Evolutionary conservation across 2,113 vertebrate genomes (phyloP).

Genomic region (Cheilinus undulatus): DNA sequence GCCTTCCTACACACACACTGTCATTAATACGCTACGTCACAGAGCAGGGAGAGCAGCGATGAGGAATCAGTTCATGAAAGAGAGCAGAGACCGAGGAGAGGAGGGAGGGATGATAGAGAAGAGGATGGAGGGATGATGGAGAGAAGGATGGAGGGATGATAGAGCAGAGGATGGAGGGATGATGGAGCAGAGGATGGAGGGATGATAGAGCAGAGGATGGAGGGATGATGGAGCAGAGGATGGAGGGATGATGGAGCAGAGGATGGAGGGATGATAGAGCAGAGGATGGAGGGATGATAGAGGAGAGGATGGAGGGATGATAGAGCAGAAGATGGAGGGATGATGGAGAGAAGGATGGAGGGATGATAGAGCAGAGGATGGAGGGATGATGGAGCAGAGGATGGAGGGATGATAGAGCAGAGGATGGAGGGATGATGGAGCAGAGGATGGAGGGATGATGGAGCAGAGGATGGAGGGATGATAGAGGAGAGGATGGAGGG

Average conservation of each 20-base stretch:
- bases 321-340: too few species aligned
- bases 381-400: too few species aligned
- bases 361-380: slow-evolving; percentile 21
- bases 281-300: slow-evolving; percentile 46
- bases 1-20: slow-evolving; percentile 44
- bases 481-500: too few species aligned
- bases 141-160: slow-evolving; percentile 14
- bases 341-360: slow-evolving; percentile 43
- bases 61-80: too few species aligned
- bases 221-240: too few species aligned
- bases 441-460: too few species aligned
- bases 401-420: too few species aligned
- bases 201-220: slow-evolving; percentile 24
- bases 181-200: slow-evolving; percentile 41
- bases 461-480: too few species aligned
- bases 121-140: slow-evolving; percentile 44
- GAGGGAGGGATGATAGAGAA: slow-evolving; percentile 65
- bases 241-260: too few species aligned
- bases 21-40: slow-evolving; percentile 78
- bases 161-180: too few species aligned
- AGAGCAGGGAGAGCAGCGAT: slow-evolving; percentile 73
- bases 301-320: slow-evolving; percentile 18
- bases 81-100: slow-evolving; percentile 65
- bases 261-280: slow-evolving; percentile 66
- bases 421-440: too few species aligned